These are phyloP conservation scores for Umimayanthus kanabou DNA, from an alignment of 92 coral and sea anemone genomes.

Conservation along the genomic window DNA sequence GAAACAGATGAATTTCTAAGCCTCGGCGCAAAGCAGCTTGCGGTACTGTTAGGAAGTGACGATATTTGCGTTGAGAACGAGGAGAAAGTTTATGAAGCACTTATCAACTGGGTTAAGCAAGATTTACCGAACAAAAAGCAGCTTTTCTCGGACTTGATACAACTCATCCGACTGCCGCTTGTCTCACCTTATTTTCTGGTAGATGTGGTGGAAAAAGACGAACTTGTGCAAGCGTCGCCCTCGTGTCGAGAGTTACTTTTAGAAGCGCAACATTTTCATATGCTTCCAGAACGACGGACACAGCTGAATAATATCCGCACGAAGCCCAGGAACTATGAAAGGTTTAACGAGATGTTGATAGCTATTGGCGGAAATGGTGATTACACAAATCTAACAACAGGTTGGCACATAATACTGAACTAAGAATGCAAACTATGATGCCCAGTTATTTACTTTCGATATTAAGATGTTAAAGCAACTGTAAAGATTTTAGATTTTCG, in stretches of 20 bases:
- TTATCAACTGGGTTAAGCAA: conserved; percentile 83
- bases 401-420: conserved; percentile 33
- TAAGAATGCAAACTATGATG: no score
- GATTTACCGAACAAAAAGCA: conserved; percentile 76
- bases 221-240: conserved; percentile 72
- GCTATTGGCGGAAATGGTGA: conserved; percentile 99
- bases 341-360: conserved; percentile 90
- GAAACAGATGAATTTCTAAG: conserved; percentile 88
- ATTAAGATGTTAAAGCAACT: no score
- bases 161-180: conserved; percentile 87
- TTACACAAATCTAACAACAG: conserved; percentile 86
- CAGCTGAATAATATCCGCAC: conserved; percentile 81
- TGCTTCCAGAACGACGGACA: conserved; percentile 96
- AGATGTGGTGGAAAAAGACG: conserved; percentile 94
- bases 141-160: conserved; percentile 73
- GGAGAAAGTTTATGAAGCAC: conserved; percentile 95
- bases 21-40: conserved; percentile 77
- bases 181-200: conserved; percentile 96
- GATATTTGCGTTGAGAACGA: conserved; percentile 95
- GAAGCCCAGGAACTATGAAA: conserved; percentile 94
- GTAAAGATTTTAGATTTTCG: no score
- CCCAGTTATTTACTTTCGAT: no score
- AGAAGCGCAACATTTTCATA: conserved; percentile 98
- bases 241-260: conserved; percentile 82
- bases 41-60: conserved; percentile 77